Evolutionary conservation across 1,140 invertebrate genomes (phyloP).

Genomic region (Bathynomus jamesi): DNA sequence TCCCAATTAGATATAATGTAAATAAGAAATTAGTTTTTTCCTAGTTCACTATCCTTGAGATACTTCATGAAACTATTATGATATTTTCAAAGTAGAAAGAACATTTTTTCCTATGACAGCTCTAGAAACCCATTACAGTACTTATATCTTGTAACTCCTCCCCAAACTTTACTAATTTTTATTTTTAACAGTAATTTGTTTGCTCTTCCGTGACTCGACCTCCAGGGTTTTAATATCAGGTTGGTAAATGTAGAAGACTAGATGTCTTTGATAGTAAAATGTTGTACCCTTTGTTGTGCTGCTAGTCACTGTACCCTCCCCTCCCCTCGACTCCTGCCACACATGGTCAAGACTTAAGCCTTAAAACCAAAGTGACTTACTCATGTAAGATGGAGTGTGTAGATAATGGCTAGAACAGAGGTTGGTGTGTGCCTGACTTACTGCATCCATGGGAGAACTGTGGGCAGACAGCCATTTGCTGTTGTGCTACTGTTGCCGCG

Average conservation of each 20-base stretch:
- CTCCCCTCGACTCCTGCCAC: constrained; percentile 14
- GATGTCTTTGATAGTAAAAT: constrained; percentile 7
- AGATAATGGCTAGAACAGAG: constrained; percentile 26
- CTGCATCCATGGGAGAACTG: neutral
- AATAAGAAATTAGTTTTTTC: too few species aligned
- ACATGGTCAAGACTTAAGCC: constrained; percentile 1
- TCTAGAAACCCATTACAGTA: too few species aligned
- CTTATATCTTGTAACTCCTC: constrained; percentile 19
- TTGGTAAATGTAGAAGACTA: constrained; percentile 34
- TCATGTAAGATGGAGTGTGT: constrained; percentile 24
- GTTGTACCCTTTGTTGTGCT: constrained; percentile 18
- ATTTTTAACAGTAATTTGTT: constrained; percentile 36
- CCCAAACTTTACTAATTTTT: constrained; percentile 32
- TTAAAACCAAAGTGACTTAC: neutral
- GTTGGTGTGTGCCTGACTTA: neutral
- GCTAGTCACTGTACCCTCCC: constrained; percentile 15
- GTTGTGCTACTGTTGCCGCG: neutral
- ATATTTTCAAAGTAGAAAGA: neutral
- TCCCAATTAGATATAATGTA: neutral
- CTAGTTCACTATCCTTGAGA: too few species aligned
- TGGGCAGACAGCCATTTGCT: neutral
- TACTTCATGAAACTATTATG: neutral
- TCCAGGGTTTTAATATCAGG: constrained; percentile 32
- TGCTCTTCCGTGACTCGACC: constrained; percentile 32
- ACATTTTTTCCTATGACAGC: neutral